A percentile compares a stretch with the other conserved stretches of the same genome.
Evolutionary conservation across 2,888 invertebrate species (phyloP).

Genomic region (Drosophila lacicola): DNA sequence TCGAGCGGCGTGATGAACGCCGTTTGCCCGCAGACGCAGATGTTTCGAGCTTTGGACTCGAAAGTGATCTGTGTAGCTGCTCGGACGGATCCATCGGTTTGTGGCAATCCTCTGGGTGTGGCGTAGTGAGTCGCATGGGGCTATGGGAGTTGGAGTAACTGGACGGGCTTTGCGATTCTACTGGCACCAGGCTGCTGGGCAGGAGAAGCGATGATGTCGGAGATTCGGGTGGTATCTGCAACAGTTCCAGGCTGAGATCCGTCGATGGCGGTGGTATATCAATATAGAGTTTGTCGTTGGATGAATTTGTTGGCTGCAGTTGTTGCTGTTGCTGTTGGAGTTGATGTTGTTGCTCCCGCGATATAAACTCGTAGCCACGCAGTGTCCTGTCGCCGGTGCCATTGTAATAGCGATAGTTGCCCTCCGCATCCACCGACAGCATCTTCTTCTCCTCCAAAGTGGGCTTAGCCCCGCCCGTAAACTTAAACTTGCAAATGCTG

Average conservation of each 20-base stretch:
- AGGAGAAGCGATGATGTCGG: constrained; percentile 74
- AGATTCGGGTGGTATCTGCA: constrained; percentile 83
- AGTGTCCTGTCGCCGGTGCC: constrained; percentile 91
- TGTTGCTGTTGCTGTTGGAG: constrained; percentile 40
- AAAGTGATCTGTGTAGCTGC: constrained; percentile 6
- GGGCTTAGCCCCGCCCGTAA: constrained; percentile 95
- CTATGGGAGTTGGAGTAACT: constrained; percentile 53
- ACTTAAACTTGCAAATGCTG: constrained; percentile 96
- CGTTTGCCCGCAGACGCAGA: constrained; percentile 86
- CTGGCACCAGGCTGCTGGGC: constrained; percentile 58
- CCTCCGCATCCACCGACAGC: constrained; percentile 95
- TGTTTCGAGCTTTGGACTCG: constrained; percentile 20
- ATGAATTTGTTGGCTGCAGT: constrained; percentile 8
- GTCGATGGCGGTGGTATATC: constrained; percentile 83
- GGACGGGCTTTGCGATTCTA: constrained; percentile 59
- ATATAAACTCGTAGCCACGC: constrained; percentile 90
- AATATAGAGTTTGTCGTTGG: constrained; percentile 84
- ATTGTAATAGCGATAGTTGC: constrained; percentile 94
- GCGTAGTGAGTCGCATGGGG: constrained; percentile 32
- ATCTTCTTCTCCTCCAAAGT: constrained; percentile 96
- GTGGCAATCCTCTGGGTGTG: constrained; percentile 32
- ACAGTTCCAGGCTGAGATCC: constrained; percentile 83
- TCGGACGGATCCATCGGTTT: constrained; percentile 31
- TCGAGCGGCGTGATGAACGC: constrained; percentile 92
- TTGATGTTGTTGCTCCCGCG: constrained; percentile 89